These are phyloP conservation scores for Amphiura filiformis DNA, from an alignment of 35 echinoderm and acorn worm genomes.

Conservation along the genomic window DNA sequence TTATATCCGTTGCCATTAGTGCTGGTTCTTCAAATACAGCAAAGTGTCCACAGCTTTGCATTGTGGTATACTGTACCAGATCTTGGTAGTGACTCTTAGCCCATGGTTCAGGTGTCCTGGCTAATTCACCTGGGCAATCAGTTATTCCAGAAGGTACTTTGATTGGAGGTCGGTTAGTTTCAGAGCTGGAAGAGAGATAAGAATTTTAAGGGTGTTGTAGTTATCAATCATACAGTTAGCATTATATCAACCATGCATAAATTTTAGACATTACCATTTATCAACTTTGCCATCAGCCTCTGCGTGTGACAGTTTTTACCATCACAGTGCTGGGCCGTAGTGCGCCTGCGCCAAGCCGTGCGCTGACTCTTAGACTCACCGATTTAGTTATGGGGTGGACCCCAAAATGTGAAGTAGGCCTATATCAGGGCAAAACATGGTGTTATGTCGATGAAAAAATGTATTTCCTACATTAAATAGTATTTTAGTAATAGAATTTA, in stretches of 20 bases:
- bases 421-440: too few relatives aligned
- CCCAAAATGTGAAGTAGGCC: too few relatives aligned
- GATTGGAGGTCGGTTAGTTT: background rate
- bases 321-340: too few relatives aligned
- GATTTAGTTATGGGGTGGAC: too few relatives aligned
- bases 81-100: constrained; percentile 38
- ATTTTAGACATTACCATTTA: background rate
- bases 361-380: too few relatives aligned
- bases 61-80: constrained; percentile 60
- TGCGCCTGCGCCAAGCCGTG: too few relatives aligned
- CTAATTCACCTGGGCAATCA: background rate
- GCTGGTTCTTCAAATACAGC: constrained; percentile 73
- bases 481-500: too few relatives aligned
- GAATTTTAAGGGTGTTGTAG: too few relatives aligned
- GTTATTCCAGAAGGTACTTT: constrained; percentile 11
- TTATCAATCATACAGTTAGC: background rate
- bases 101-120: constrained; percentile 37
- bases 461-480: too few relatives aligned
- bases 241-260: background rate
- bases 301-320: too few relatives aligned
- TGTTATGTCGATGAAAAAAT: too few relatives aligned
- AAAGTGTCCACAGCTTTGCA: constrained; percentile 85
- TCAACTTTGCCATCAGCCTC: too few relatives aligned
- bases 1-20: constrained; percentile 67
- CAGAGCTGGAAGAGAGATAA: background rate